Percentiles rank a stretch among this genome's conserved stretches.
phyloP scores from a whole-genome alignment of 1,140 invertebrate genomes.

The Lucilia sericata region DNA sequence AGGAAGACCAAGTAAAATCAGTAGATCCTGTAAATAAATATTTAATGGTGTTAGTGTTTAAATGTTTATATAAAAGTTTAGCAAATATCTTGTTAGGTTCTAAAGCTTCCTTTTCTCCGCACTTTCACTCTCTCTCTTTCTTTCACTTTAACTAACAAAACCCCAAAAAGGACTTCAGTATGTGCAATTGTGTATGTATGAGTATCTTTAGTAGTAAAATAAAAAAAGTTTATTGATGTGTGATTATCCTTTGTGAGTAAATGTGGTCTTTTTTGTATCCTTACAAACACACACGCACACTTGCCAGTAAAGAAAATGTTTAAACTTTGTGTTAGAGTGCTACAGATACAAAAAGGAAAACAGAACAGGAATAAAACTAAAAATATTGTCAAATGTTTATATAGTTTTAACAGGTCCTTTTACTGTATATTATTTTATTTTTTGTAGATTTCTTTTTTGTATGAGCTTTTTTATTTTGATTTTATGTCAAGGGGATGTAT shows the following conservation, averaged over 20 bases:
- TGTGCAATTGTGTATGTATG: too few species aligned
- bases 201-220: neutral
- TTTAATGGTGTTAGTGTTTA: conserved; percentile 22
- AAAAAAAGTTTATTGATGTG: conserved; percentile 16
- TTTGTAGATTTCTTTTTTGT: neutral
- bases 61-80: conserved; percentile 25
- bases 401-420: conserved; percentile 24
- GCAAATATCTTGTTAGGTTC: conserved; percentile 23
- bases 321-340: too few species aligned
- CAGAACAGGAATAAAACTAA: neutral
- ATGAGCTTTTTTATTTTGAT: neutral
- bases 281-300: neutral
- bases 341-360: neutral
- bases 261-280: conserved; percentile 10
- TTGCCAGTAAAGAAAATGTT: neutral
- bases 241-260: conserved; percentile 29
- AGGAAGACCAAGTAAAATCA: neutral
- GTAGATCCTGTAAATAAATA: conserved; percentile 19
- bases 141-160: neutral
- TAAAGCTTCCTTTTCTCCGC: neutral
- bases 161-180: neutral
- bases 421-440: neutral
- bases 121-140: neutral
- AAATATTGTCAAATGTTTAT: conserved; percentile 12
- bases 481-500: neutral